Percentiles rank a stretch among this genome's conserved stretches.
phyloP scores from a whole-genome alignment of 2,113 vertebrate genomes.

The Eurystomus gularis region DNA sequence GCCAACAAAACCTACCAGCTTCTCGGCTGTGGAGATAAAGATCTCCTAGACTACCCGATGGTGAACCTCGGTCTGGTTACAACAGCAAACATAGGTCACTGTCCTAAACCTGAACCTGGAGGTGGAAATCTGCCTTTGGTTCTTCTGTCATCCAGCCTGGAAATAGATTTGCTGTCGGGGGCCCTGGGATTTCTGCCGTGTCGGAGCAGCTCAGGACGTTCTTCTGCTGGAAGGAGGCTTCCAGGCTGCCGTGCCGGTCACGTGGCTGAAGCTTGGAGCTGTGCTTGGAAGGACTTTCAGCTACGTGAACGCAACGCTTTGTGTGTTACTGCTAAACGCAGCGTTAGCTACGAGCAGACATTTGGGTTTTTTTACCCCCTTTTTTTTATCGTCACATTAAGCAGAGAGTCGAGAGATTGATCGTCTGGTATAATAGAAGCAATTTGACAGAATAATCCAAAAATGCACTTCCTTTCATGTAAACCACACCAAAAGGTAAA shows the following conservation, averaged over 20 bases:
- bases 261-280: background rate
- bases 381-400: background rate
- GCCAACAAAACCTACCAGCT: background rate
- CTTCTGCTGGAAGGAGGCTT: background rate
- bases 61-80: accelerated
- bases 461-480: slow-evolving; percentile 6
- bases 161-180: background rate
- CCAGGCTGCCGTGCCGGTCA: background rate
- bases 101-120: background rate
- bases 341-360: background rate
- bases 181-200: background rate
- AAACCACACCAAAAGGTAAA: slow-evolving; percentile 53
- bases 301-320: background rate
- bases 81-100: accelerated
- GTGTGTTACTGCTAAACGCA: background rate
- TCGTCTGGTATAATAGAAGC: background rate
- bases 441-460: background rate
- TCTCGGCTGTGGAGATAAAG: background rate
- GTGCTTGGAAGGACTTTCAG: background rate
- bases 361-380: background rate
- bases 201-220: accelerated
- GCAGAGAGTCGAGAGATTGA: background rate
- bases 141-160: background rate
- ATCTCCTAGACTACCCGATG: accelerated
- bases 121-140: background rate